A percentile compares a stretch with the other conserved stretches of the same genome.
These are phyloP conservation scores for Miichthys miiuy DNA, from an alignment of 2,797 vertebrate genomes.

Conservation along the genomic window DNA sequence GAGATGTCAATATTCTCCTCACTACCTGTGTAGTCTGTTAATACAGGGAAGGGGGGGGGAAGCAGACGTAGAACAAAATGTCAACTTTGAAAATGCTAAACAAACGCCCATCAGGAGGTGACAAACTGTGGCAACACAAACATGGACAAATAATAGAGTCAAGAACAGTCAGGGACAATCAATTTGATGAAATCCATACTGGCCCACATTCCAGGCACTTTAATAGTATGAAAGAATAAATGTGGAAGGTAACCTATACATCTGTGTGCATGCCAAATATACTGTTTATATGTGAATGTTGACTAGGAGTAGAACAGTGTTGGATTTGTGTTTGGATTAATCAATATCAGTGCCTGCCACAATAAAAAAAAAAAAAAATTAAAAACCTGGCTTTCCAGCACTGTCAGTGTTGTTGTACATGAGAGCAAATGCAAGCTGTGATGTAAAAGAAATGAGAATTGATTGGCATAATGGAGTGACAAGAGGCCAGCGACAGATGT, in stretches of 20 bases:
- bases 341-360: constrained; percentile 31
- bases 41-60: constrained; percentile 78
- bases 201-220: constrained; percentile 21
- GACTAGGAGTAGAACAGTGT: constrained; percentile 8
- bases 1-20: constrained; percentile 91
- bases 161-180: constrained; percentile 45
- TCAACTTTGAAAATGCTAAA: constrained; percentile 73
- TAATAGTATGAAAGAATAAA: constrained; percentile 28
- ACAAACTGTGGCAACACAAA: constrained; percentile 68
- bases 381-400: neutral
- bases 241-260: constrained; percentile 24
- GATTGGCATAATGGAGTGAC: constrained; percentile 34
- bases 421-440: constrained; percentile 9
- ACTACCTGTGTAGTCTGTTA: constrained; percentile 89
- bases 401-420: neutral
- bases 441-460: constrained; percentile 29
- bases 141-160: constrained; percentile 52
- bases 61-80: constrained; percentile 81
- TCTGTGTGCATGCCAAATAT: constrained; percentile 39
- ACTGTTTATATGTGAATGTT: constrained; percentile 14
- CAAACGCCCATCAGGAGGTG: constrained; percentile 56
- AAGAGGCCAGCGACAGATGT: constrained; percentile 52
- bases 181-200: neutral
- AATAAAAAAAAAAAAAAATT: neutral
- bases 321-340: constrained; percentile 16